A percentile compares a stretch with the other conserved stretches of the same genome.
phyloP scores from a whole-genome alignment of 2,113 vertebrate genomes.

The Haliaeetus leucogaster region DNA sequence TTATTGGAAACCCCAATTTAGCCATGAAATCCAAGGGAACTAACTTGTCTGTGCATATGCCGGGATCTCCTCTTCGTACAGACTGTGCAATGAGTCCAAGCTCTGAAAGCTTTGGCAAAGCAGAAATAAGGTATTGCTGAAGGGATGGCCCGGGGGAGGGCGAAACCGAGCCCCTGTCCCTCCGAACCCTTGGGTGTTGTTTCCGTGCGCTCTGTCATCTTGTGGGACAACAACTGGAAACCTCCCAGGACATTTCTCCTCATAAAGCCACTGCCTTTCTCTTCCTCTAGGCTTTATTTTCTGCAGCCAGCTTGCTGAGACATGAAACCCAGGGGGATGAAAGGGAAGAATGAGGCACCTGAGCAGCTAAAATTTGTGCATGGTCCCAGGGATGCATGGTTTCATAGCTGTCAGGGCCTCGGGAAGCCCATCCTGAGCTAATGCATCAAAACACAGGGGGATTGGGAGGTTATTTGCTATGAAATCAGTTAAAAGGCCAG shows the following conservation, averaged over 20 bases:
- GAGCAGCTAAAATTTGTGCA: not conserved
- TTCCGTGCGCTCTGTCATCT: fast-evolving
- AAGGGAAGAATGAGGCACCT: not conserved
- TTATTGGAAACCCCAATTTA: not conserved
- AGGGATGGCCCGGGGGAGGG: not conserved
- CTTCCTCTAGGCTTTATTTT: not conserved
- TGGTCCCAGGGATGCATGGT: not conserved
- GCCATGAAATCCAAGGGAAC: not conserved
- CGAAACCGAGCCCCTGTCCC: not conserved
- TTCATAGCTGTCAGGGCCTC: not conserved
- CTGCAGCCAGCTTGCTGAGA: not conserved
- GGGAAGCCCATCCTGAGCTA: not conserved
- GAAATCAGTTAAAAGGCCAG: not conserved
- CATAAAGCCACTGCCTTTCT: not conserved
- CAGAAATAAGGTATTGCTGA: not conserved
- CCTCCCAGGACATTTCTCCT: not conserved
- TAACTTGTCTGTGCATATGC: not conserved
- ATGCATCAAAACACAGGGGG: not conserved
- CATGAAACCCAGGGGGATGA: not conserved
- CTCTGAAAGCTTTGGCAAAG: not conserved
- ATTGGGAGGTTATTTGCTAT: not conserved
- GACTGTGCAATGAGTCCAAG: not conserved
- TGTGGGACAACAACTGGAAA: not conserved
- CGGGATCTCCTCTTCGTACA: not conserved
- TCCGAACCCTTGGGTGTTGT: not conserved